Base-by-base conservation (phyloP, 2,888 invertebrate genomes). In the Cheilosia vulpina region DNA sequence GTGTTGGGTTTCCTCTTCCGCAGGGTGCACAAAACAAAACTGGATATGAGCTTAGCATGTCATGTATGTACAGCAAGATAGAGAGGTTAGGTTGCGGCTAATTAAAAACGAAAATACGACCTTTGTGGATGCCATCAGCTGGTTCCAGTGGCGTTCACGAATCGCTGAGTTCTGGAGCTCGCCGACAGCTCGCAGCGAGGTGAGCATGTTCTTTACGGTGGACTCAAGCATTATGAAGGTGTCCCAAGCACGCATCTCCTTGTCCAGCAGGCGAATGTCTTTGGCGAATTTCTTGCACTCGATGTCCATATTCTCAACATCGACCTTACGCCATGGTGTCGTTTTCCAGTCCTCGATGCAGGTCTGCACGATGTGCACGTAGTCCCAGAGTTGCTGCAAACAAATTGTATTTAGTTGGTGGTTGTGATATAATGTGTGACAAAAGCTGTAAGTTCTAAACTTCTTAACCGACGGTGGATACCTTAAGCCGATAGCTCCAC, bases 211-310 rank as follows among this genome's bases (percentile, higher is more conserved):
- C 93, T 98, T 98, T 0, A 99, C 98, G 0, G 96, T 97, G 11
- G 96, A 96, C 92, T 99, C 98, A 58, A 98, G 93, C 63, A 95
- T 96, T 0, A 95, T 93, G 90, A 97, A 99, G 0, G 97, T 96
- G 89, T 98, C 97, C 99, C 98, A 99, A 82, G 93, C 93, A 89
- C 98, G 94, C 97, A 98, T 98, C 93, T 99, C 99, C 91, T 99
- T 99, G 90, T 99, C 98, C 89, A 99, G 92, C 68, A 96, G 94
- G 90, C 97, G 94, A 76, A 98, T 96, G 92, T 98, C 98, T 93
- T 99, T 98, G 2, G 98, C 97, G 92, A 99, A 99, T 91, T 98
- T 98, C 91, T 99, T 99, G 92, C 98, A 98, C 92, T 99, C 98
- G 88, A 98, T 97, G 90, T 99, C 99, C 98, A 99, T 98, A 90